Base-by-base conservation (phyloP, 2,888 invertebrate species). In the Sphinx pinastri region DNA sequence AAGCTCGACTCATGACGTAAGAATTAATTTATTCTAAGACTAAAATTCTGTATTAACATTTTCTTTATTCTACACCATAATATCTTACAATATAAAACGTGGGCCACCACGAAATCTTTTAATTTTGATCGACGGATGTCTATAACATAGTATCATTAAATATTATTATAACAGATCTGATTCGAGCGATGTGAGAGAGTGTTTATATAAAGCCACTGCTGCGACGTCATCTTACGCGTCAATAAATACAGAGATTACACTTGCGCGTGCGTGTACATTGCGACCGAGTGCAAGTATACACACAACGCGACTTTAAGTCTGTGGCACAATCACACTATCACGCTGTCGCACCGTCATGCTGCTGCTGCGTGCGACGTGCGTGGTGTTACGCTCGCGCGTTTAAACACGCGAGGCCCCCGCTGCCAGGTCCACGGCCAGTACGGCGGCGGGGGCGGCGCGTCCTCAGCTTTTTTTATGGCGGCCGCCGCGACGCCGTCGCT, bases 371-470 rank as follows among this genome's bases (percentile, higher is more conserved):
- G 19, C 63, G 63, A 47, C 47, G 63, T 13, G 63, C n/a, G 47
- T 12, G 19, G 47, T 47, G 47, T 19, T 16, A 12, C 16, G 16
- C 47, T 63, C 63, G 63, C 73, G 70, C 68, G 71, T 76, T 75
- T 79, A 84, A 60, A 73, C 78, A 38, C 82, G 83, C 74, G 88
- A 81, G 81, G 92, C 92, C 90, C 92, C 92, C 85, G 86, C 90
- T 75, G 90, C 90, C 75, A 93, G 87, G 90, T 93, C 93, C 84
- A 91, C 91, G 55, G 84, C 79, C 71, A 88, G 91, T 77, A 94
- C 91, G 76, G 93, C 93, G 77, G 93, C 93, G 89, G 93, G 93
- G 92, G 93, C 93, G 86, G 92, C 93, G 92, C 89, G 87, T 82
- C 92, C 93, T 93, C 93, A 93, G 92, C 93, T 91, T 71, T 87